Evolutionary conservation across 2,113 vertebrate genomes (phyloP).

Genomic region (Pogona vitticeps): DNA sequence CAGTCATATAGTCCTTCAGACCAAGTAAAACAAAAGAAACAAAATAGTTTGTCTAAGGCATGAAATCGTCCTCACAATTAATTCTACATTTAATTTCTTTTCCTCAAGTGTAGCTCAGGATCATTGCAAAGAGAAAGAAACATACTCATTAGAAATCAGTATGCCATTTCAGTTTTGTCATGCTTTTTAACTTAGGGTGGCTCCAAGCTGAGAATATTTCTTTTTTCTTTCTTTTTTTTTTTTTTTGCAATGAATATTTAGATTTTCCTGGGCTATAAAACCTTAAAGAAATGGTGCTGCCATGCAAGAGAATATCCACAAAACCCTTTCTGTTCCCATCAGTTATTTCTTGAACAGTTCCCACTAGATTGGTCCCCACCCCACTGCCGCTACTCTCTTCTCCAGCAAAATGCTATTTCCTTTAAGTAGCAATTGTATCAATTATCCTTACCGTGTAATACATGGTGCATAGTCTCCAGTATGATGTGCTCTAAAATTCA

Average conservation of each 20-base stretch:
- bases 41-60: conserved; percentile 38
- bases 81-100: conserved; percentile 48
- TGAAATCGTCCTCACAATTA: conserved; percentile 42
- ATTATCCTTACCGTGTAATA: conserved; percentile 44
- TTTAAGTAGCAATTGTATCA: conserved; percentile 47
- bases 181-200: conserved; percentile 49
- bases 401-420: conserved; percentile 48
- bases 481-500: conserved; percentile 31
- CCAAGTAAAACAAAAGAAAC: conserved; percentile 38
- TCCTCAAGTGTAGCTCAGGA: not conserved
- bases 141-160: conserved; percentile 48
- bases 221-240: not conserved
- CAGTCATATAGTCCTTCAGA: accelerated
- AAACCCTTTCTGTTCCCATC: not conserved
- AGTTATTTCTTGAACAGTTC: conserved; percentile 37
- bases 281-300: conserved; percentile 31
- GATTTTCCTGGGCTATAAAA: conserved; percentile 33
- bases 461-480: not conserved
- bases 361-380: not conserved
- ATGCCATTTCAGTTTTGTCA: conserved; percentile 38
- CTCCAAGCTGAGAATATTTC: conserved; percentile 28
- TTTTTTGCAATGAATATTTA: conserved; percentile 60
- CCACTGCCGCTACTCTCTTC: not conserved
- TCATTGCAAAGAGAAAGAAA: conserved; percentile 24
- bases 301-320: conserved; percentile 32